These are phyloP conservation scores for Hetaerina americana DNA, from an alignment of 1,140 invertebrate genomes.

Conservation along the genomic window DNA sequence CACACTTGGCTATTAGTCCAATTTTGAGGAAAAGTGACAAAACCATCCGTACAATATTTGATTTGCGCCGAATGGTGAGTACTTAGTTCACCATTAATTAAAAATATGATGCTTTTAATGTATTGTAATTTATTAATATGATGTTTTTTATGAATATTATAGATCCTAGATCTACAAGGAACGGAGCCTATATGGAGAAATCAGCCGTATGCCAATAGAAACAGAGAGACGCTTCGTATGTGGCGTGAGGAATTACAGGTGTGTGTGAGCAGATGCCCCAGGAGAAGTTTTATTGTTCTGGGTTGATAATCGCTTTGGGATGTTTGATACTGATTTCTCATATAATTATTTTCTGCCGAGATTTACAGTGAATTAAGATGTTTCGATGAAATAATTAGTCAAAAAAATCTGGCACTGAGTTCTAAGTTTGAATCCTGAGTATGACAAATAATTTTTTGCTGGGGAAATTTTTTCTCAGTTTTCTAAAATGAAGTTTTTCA, in stretches of 20 bases:
- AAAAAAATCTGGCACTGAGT: too few relatives aligned
- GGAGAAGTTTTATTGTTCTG: too few relatives aligned
- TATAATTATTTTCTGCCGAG: too few relatives aligned
- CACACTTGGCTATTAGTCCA: slow-evolving; percentile 81
- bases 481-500: too few relatives aligned
- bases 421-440: too few relatives aligned
- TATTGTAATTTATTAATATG: neutral
- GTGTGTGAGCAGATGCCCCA: too few relatives aligned
- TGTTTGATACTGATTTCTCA: too few relatives aligned
- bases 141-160: neutral
- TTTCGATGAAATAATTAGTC: too few relatives aligned
- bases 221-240: slow-evolving; percentile 69
- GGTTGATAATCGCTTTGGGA: too few relatives aligned
- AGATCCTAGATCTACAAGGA: slow-evolving; percentile 67
- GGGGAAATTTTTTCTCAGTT: too few relatives aligned
- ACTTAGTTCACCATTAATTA: neutral
- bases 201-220: slow-evolving; percentile 54
- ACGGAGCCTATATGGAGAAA: slow-evolving; percentile 73
- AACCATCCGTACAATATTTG: slow-evolving; percentile 64
- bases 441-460: too few relatives aligned
- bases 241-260: slow-evolving; percentile 69
- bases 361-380: too few relatives aligned
- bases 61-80: slow-evolving; percentile 68
- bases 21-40: slow-evolving; percentile 77
- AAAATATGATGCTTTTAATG: neutral